Base-by-base conservation (phyloP, 2,888 invertebrate genomes). In the Megamerina dolium region DNA sequence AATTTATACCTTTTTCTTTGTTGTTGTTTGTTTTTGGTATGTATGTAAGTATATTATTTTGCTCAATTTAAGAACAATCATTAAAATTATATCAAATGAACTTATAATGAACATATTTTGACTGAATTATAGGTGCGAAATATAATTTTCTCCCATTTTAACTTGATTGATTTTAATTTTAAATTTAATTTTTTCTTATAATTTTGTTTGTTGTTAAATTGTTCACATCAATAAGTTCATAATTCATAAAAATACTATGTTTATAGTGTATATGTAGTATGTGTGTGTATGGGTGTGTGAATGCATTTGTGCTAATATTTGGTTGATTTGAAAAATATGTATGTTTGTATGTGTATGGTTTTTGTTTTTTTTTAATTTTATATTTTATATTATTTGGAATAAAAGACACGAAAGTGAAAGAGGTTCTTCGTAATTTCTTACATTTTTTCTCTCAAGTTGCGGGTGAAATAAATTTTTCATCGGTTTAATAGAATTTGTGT, bases 401-500 rank as follows among this genome's bases (percentile, higher is more conserved):
- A 65, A 68, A 68, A 66, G 66, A 69, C 67, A 69, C 67, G 66
- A 66, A 68, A 68, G 66, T 69, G 68, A 69, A 68, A 68, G 68
- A 68, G 65, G 65, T 66, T 63, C 58, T 55, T 56, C 46, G 50
- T 47, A 48, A 41, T 46, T 49, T 47, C 35, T 45, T 37, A 44
- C 45, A 54, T 56, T 45, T 50, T 48, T 41, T 43, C 48, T 50
- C 37, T 41, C 32, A 32, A 32, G 37, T 45, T 45, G 19, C 33
- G 32, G 20, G 23, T 31, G 12, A 21, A 16, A 26, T 16, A n/a
- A n/a, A n/a, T n/a, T n/a, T n/a, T n/a, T n/a, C n/a, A n/a, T n/a
- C n/a, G n/a, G n/a, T n/a, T n/a, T n/a, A n/a, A n/a, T n/a, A n/a
- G n/a, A n/a, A n/a, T n/a, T n/a, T n/a, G n/a, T n/a, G n/a, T n/a